These are phyloP conservation scores for Leptopilina clavipes DNA, from an alignment of 1,140 invertebrate genomes.

Conservation along the genomic window DNA sequence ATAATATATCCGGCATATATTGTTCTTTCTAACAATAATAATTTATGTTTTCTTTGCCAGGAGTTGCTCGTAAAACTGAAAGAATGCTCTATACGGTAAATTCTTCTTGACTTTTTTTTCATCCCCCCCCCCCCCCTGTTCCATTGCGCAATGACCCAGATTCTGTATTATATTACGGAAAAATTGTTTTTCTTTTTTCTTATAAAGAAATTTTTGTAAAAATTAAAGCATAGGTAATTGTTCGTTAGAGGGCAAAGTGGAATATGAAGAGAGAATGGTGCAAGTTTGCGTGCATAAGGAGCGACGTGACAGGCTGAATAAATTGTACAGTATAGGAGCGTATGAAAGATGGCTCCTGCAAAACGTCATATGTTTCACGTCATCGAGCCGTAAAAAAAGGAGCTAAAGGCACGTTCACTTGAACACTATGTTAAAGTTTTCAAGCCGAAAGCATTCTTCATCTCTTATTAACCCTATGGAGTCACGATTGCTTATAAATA, in stretches of 20 bases:
- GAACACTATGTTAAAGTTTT: neutral
- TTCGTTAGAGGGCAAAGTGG: neutral
- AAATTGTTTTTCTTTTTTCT: neutral
- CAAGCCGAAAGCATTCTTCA: slow-evolving; percentile 9
- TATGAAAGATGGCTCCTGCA: slow-evolving; percentile 20
- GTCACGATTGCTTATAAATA: slow-evolving; percentile 14
- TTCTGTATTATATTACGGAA: neutral
- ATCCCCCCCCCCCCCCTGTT: no score
- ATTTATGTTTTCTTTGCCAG: neutral
- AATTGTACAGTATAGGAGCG: slow-evolving; percentile 7
- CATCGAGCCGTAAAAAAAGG: slow-evolving; percentile 12
- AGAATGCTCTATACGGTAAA: slow-evolving; percentile 9
- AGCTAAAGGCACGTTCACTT: slow-evolving; percentile 26
- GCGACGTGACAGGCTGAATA: slow-evolving; percentile 21
- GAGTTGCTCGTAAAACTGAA: neutral
- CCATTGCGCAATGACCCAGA: neutral
- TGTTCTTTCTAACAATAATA: slow-evolving; percentile 5
- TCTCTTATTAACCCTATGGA: slow-evolving; percentile 6
- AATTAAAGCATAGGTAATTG: slow-evolving; percentile 11
- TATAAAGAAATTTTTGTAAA: neutral
- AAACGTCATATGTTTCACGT: slow-evolving; percentile 20
- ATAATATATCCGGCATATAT: neutral
- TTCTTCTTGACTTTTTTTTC: neutral
- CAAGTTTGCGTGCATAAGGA: slow-evolving; percentile 17
- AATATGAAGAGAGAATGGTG: neutral